Evolutionary conservation across 1,140 invertebrate genomes (phyloP).

Genomic region (Caerostris darwini): DNA sequence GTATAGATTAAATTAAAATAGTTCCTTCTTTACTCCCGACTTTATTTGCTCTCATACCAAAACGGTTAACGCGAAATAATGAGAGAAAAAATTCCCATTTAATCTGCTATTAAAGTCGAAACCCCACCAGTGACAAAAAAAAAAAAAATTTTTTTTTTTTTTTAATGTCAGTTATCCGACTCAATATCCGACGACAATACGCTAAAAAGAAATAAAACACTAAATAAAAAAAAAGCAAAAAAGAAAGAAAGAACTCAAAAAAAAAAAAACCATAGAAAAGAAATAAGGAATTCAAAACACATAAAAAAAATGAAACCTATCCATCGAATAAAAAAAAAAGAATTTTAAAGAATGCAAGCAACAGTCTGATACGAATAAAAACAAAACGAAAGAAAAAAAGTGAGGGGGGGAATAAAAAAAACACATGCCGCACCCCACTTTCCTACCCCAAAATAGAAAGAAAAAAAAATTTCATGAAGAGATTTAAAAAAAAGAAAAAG

Average conservation of each 20-base stretch:
- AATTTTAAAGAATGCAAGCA: constrained; percentile 66
- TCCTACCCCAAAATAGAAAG: constrained; percentile 10
- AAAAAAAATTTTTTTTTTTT: background rate
- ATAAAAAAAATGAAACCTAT: constrained; percentile 12
- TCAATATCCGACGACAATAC: constrained; percentile 36
- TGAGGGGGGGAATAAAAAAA: background rate
- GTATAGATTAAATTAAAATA: constrained; percentile 44
- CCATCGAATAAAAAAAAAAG: constrained; percentile 26
- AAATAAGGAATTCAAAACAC: background rate
- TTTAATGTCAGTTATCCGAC: constrained; percentile 25
- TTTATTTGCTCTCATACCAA: background rate
- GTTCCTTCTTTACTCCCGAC: background rate
- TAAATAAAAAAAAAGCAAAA: background rate
- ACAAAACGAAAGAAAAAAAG: background rate
- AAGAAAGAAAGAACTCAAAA: constrained; percentile 14
- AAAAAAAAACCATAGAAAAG: background rate
- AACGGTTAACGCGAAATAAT: constrained; percentile 18
- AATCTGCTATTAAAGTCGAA: constrained; percentile 26
- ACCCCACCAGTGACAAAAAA: background rate
- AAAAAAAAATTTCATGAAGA: constrained; percentile 26
- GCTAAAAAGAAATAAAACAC: background rate
- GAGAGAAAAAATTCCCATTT: background rate
- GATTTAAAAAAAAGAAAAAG: constrained; percentile 69
- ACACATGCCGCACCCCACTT: constrained; percentile 39
- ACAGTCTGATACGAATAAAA: constrained; percentile 65